phyloP scores from a whole-genome alignment of 2,113 vertebrate genomes.

The Carassius carassius region DNA sequence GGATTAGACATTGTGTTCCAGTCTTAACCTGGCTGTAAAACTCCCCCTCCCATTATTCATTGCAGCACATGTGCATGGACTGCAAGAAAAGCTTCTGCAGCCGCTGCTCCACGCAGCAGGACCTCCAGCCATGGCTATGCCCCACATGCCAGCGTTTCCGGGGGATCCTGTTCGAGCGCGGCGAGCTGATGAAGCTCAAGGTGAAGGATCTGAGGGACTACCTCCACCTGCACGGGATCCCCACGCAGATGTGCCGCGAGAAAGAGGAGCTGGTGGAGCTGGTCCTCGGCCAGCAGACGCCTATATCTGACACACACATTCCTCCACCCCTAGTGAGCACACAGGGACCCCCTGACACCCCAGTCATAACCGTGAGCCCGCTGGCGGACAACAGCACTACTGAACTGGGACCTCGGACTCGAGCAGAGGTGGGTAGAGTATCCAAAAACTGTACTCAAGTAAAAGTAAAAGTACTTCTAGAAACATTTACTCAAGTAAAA shows the following conservation, averaged over 20 bases:
- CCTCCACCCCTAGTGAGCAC: constrained; percentile 33
- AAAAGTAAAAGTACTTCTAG: too few relatives aligned
- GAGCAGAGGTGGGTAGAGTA: constrained; percentile 63
- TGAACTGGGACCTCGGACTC: constrained; percentile 9
- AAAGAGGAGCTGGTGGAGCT: constrained; percentile 95
- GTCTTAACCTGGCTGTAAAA: background rate
- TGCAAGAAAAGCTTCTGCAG: constrained; percentile 88
- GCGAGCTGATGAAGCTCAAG: constrained; percentile 94
- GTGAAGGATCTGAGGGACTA: constrained; percentile 97
- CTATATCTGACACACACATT: constrained; percentile 51
- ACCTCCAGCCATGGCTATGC: constrained; percentile 83
- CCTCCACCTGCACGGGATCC: constrained; percentile 86
- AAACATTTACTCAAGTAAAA: too few relatives aligned
- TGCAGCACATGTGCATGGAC: constrained; percentile 88
- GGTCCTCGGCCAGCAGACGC: constrained; percentile 84
- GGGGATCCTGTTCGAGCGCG: constrained; percentile 82
- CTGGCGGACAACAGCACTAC: background rate
- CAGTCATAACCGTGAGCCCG: constrained; percentile 8
- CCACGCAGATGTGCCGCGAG: constrained; percentile 90
- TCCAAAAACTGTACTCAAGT: constrained; percentile 31
- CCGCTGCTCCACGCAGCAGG: constrained; percentile 78
- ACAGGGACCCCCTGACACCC: background rate
- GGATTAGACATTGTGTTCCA: constrained; percentile 9
- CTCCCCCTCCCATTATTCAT: background rate
- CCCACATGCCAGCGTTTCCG: constrained; percentile 89